phyloP scores from a whole-genome alignment of 2,888 invertebrate species.

The Noctua pronuba region DNA sequence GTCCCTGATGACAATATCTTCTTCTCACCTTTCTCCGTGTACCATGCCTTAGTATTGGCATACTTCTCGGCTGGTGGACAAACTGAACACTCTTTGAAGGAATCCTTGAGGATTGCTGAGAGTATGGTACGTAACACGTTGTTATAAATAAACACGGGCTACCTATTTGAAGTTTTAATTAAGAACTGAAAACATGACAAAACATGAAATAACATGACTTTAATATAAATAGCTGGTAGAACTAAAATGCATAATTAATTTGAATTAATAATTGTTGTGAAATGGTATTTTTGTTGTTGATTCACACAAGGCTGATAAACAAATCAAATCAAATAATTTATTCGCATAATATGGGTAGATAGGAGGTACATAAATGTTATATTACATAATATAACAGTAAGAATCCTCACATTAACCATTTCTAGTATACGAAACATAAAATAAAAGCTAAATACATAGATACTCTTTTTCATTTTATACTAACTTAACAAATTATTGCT shows the following conservation, averaged over 20 bases:
- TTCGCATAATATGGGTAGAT: no score
- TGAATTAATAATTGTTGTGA: no score
- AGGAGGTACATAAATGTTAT: no score
- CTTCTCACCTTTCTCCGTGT: slow-evolving; percentile 96
- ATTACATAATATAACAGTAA: no score
- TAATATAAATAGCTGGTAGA: not conserved
- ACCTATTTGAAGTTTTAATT: not conserved
- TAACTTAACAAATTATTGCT: no score
- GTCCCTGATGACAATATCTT: slow-evolving; percentile 94
- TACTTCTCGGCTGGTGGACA: slow-evolving; percentile 94
- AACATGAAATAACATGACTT: slow-evolving; percentile 1
- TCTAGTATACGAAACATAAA: no score
- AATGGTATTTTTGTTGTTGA: not conserved
- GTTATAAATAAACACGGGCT: not conserved
- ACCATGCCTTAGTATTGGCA: slow-evolving; percentile 94
- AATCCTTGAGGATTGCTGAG: slow-evolving; percentile 91
- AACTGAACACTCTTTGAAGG: slow-evolving; percentile 92
- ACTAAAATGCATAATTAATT: not conserved
- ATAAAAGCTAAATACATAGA: no score
- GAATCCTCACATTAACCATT: no score
- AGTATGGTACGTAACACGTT: slow-evolving; percentile 84
- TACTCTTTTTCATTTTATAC: no score
- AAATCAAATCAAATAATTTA: no score
- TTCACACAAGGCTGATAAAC: not conserved
- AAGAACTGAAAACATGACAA: no score